Evolutionary conservation across 2,888 invertebrate species (phyloP).

Genomic region (Labia minor): DNA sequence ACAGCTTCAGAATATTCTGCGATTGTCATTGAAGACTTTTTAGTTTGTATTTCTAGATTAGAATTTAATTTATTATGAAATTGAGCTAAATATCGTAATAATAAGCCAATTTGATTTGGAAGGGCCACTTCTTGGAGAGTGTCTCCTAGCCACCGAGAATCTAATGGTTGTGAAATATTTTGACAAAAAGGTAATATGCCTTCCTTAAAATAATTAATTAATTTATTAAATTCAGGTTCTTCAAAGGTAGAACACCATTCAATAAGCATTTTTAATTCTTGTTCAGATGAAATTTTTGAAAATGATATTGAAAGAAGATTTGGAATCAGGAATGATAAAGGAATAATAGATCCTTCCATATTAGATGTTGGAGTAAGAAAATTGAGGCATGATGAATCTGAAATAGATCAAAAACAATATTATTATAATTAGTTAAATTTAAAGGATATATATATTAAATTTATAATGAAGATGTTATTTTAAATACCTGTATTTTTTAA

Average conservation of each 20-base stretch:
- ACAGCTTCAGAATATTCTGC: slow-evolving; percentile 27
- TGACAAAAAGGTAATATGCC: not conserved
- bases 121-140: not conserved
- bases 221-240: not conserved
- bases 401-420: not conserved
- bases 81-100: not conserved
- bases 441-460: too few species aligned
- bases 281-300: not conserved
- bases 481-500: not conserved
- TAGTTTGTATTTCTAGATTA: not conserved
- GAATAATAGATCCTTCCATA: not conserved
- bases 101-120: not conserved
- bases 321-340: not conserved
- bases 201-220: not conserved
- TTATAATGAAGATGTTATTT: too few species aligned
- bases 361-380: not conserved
- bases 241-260: not conserved
- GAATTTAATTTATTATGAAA: not conserved
- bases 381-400: not conserved
- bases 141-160: not conserved
- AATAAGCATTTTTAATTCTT: not conserved
- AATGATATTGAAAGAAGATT: not conserved
- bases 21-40: not conserved
- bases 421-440: too few species aligned
- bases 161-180: not conserved